These are phyloP conservation scores for Phytoseiulus persimilis DNA, from an alignment of 2,888 invertebrate species.

Conservation along the genomic window DNA sequence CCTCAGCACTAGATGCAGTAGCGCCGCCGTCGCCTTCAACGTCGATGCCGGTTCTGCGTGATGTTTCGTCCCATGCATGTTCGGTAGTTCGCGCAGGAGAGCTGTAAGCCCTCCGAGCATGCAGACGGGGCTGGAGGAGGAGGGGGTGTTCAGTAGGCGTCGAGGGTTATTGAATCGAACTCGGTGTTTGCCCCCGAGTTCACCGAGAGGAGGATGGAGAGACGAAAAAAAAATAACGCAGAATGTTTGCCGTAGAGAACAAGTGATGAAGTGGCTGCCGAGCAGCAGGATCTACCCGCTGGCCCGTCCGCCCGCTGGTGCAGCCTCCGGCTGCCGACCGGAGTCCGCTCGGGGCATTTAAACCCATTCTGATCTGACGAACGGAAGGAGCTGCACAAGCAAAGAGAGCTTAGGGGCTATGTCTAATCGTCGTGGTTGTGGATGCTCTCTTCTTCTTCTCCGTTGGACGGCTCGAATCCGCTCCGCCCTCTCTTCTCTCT, in stretches of 20 bases:
- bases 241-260: constrained; percentile 5
- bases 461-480: not conserved
- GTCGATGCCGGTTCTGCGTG: not conserved
- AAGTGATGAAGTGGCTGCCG: not conserved
- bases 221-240: not conserved
- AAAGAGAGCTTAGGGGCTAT: not conserved
- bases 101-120: not conserved
- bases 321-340: not conserved
- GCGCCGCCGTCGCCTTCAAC: not conserved
- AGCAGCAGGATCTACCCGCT: not conserved
- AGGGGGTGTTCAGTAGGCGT: not conserved
- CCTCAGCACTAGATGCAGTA: not conserved
- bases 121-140: not conserved
- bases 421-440: not conserved
- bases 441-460: not conserved
- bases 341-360: constrained; percentile 9
- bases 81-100: not conserved
- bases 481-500: not conserved
- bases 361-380: constrained; percentile 20
- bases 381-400: not conserved
- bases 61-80: not conserved
- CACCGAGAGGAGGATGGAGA: not conserved
- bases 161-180: not conserved
- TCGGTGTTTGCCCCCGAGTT: not conserved
- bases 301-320: not conserved